Evolutionary conservation across 2,113 vertebrate species (phyloP).

Genomic region (Lycaon pictus): DNA sequence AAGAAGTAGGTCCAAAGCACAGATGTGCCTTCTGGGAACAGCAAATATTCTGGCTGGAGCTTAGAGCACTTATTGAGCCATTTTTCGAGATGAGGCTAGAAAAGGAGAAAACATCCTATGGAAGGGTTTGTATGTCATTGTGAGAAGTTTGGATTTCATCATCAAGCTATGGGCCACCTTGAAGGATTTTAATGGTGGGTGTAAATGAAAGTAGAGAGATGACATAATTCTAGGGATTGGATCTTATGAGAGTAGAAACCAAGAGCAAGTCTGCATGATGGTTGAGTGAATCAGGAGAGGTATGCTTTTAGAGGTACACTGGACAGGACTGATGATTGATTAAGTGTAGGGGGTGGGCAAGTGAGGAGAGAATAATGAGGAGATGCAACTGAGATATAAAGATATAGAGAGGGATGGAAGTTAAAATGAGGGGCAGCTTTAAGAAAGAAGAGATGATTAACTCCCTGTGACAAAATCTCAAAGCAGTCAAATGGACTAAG

Average conservation of each 20-base stretch:
- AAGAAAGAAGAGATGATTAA: neutral
- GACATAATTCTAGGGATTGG: neutral
- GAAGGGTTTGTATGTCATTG: neutral
- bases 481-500: neutral
- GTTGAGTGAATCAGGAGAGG: neutral
- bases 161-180: neutral
- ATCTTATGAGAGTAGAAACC: neutral
- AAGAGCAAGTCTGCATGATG: neutral
- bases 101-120: neutral
- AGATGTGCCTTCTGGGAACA: neutral
- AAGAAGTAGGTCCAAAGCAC: neutral
- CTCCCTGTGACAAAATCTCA: neutral
- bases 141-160: neutral
- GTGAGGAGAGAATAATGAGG: neutral
- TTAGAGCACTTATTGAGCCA: neutral
- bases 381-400: neutral
- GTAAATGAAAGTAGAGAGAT: neutral
- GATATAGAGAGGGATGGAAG: neutral
- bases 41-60: neutral
- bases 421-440: neutral
- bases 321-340: neutral
- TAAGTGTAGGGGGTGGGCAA: neutral
- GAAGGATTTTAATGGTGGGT: neutral
- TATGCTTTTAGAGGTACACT: neutral
- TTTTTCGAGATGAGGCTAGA: neutral